Percentiles rank a stretch among this genome's conserved stretches.
phyloP scores from a whole-genome alignment of 1,140 invertebrate species.

The Drosophila dunni region DNA sequence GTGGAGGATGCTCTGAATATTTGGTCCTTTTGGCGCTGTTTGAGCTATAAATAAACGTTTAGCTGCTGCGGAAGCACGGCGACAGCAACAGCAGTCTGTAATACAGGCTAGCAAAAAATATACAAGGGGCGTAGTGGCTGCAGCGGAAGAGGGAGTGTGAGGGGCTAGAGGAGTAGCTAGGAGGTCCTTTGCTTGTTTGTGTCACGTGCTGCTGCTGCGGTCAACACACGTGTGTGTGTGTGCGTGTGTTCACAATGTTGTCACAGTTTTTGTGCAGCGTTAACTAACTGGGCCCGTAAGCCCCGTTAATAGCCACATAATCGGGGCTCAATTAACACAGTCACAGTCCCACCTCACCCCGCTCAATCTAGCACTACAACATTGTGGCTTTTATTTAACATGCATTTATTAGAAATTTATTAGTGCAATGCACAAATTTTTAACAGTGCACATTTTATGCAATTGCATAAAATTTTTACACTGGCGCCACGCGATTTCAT shows the following conservation, averaged over 20 bases:
- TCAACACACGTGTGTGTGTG: conserved; percentile 55
- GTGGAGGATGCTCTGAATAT: conserved; percentile 27
- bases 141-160: background rate
- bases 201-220: conserved; percentile 79
- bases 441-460: conserved; percentile 60
- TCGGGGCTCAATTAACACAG: conserved; percentile 75
- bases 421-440: conserved; percentile 53
- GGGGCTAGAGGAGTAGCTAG: background rate
- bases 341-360: background rate
- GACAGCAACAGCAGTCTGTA: conserved; percentile 72
- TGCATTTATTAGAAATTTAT: conserved; percentile 82
- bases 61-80: conserved; percentile 73
- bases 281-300: conserved; percentile 50
- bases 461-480: conserved; percentile 72
- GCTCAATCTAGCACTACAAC: conserved; percentile 21
- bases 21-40: conserved; percentile 76
- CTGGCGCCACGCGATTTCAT: conserved; percentile 76
- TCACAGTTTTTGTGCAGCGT: conserved; percentile 67
- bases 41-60: conserved; percentile 80
- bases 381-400: conserved; percentile 78
- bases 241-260: conserved; percentile 49
- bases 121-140: background rate
- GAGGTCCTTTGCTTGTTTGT: conserved; percentile 52
- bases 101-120: conserved; percentile 22
- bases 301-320: conserved; percentile 68